Base-by-base conservation (phyloP, 2,888 invertebrate genomes). In the Alcis repandata region DNA sequence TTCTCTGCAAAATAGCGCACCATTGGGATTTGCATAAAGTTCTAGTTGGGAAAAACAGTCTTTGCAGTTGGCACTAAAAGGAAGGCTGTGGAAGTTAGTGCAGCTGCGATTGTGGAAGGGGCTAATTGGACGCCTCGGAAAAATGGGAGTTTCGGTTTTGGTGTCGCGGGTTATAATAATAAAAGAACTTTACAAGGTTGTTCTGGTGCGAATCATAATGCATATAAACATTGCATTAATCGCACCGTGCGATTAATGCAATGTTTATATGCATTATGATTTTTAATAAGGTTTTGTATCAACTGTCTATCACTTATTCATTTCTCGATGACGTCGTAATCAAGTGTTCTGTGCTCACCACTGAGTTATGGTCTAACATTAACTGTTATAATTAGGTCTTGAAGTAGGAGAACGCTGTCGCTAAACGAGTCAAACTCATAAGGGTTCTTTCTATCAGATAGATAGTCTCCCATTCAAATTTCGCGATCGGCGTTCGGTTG, bases 11-110 rank as follows among this genome's bases (percentile, higher is more conserved):
- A n/a, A 32, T 40, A 59, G 33, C 13, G 61, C 63, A 62, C 43
- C 59, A 64, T 56, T 49, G 59, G 60, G 68, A 71, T 72, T 72
- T 73, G 63, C 68, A 73, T 68, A 63, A 64, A 73, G 71, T 70
- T 72, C 56, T 56, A 60, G 59, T 59, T 63, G 52, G 56, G 63
- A 63, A 68, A 75, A 73, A 71, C 67, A 69, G 64, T 68, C 67
- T 72, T 66, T 66, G 63, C 56, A 69, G 65, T 64, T 67, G 67
- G 70, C 59, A 67, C 67, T 69, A 69, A 72, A 68, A 68, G 66
- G 63, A 69, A 61, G 19, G 53, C 60, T 49, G 67, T 32, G 13
- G 40, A 69, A 72, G 66, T 72, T 72, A 53, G 68, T 53, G 64
- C 52, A 67, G 60, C 57, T 68, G 60, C 54, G 62, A 69, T 69